phyloP scores from a whole-genome alignment of 1,140 invertebrate genomes.

The Heliconius melpomene region DNA sequence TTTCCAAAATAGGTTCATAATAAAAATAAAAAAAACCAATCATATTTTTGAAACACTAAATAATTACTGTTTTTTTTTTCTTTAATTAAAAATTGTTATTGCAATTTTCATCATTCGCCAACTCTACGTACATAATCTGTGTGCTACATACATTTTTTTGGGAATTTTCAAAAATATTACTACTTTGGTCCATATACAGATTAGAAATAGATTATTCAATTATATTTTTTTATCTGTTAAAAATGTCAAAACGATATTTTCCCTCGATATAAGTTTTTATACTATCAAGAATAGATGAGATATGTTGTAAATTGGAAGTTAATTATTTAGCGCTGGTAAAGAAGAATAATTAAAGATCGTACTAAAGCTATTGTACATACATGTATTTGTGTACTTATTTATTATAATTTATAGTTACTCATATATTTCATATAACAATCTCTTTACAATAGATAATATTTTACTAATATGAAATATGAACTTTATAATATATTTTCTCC shows the following conservation, averaged over 20 bases:
- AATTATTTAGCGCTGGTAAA: neutral
- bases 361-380: neutral
- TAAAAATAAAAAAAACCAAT: too few species aligned
- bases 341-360: neutral
- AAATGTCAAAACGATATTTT: slow-evolving; percentile 17
- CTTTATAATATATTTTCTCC: neutral
- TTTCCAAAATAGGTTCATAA: too few species aligned
- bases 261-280: slow-evolving; percentile 22
- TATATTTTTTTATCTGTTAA: slow-evolving; percentile 5
- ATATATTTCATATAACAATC: slow-evolving; percentile 5
- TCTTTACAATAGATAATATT: slow-evolving; percentile 2
- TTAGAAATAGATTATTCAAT: neutral
- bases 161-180: neutral
- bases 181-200: slow-evolving; percentile 7
- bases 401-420: neutral
- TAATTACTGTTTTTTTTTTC: neutral
- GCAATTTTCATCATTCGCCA: neutral
- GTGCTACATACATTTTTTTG: neutral
- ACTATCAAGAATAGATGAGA: slow-evolving; percentile 36
- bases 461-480: neutral
- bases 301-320: slow-evolving; percentile 27
- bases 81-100: neutral
- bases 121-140: neutral
- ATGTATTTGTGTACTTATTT: neutral
- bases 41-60: too few species aligned